Evolutionary conservation across 2,797 vertebrate genomes (phyloP), one percentile per base, ranked within the genome.

Genomic region (Ambastaia sidthimunki): DNA sequence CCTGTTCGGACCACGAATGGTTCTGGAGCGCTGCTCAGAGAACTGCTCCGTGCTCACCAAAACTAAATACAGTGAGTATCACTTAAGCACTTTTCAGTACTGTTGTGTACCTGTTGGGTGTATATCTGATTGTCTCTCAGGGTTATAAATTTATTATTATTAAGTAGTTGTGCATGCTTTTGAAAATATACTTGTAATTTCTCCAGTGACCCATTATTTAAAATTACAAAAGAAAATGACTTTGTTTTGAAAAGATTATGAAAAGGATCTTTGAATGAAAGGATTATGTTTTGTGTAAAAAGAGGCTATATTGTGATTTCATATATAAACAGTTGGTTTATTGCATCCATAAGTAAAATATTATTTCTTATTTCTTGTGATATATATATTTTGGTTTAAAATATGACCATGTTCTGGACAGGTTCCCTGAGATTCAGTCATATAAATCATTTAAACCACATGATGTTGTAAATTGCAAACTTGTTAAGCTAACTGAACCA

Each of bases 1-100:
- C 89, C 94, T 99, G 78, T 99, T 99, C 6, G 97, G 98, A 63
- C 97, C 98, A 59, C 92, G 95, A 76, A 98, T 98, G 97, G 97
- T 99, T 88, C 92, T 97, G 87, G 97, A 98, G 75, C 96, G 90
- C 80, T 99, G 98, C 90, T 97, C 97, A 0, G 98, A 99, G 89
- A 99, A 99, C 91, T 99, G 98, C 89, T 99, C 97, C n/a, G 96
- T 98, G 84, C 94, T 99, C 86, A 99, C 98, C 86, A 99, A 99
- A 94, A 99, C 98, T 82, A 98, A 98, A 94, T 99, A 99, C 93
- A 99, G 98, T 99, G 90, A 94, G 89, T 95, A 89, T 71, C n/a
- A 4, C 31, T 47, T 19, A 3, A 63, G 23, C 47, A 7, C 6
- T 65, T 31, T 67, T n/a, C 41, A 31, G 71, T 73, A 23, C 28